These are phyloP conservation scores for Columba guinea DNA, from an alignment of 2,797 vertebrate species.

Conservation along the genomic window DNA sequence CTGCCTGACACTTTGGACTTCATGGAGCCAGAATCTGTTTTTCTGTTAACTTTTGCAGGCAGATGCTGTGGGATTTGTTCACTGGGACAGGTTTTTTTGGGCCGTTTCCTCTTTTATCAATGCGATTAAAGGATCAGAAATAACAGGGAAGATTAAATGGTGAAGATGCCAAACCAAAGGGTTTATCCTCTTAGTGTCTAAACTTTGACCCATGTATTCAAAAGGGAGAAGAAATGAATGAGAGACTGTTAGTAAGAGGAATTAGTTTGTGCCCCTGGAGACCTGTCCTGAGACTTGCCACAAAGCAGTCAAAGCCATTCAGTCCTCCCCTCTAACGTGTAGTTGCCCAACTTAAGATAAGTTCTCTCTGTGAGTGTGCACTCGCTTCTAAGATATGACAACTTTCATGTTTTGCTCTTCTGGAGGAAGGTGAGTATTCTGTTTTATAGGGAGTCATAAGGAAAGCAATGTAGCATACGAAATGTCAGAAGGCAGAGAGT, in stretches of 20 bases:
- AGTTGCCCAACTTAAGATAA: background rate
- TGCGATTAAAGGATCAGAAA: slow-evolving; percentile 79
- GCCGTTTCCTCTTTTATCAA: slow-evolving; percentile 59
- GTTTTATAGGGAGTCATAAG: background rate
- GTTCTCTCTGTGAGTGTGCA: background rate
- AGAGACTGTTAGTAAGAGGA: slow-evolving; percentile 15
- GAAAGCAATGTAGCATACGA: background rate
- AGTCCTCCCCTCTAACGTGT: background rate
- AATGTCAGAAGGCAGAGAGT: slow-evolving; percentile 15
- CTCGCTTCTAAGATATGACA: slow-evolving; percentile 5
- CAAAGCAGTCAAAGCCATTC: background rate
- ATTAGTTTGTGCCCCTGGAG: slow-evolving; percentile 28
- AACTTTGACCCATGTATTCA: slow-evolving; percentile 56
- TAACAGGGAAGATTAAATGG: slow-evolving; percentile 79
- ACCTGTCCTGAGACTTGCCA: background rate
- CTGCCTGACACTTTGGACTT: background rate
- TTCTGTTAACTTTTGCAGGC: background rate
- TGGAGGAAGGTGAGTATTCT: background rate
- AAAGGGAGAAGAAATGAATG: slow-evolving; percentile 52
- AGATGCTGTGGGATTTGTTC: slow-evolving; percentile 23
- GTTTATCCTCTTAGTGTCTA: slow-evolving; percentile 77
- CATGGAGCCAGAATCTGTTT: background rate
- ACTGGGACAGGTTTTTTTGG: slow-evolving; percentile 46
- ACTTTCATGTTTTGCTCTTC: background rate
- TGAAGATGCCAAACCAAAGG: slow-evolving; percentile 67